A percentile compares a stretch with the other conserved stretches of the same genome.
Conservation (phyloP, 2,797 vertebrate genomes). For the Phaenicophaeus curvirostris region DNA sequence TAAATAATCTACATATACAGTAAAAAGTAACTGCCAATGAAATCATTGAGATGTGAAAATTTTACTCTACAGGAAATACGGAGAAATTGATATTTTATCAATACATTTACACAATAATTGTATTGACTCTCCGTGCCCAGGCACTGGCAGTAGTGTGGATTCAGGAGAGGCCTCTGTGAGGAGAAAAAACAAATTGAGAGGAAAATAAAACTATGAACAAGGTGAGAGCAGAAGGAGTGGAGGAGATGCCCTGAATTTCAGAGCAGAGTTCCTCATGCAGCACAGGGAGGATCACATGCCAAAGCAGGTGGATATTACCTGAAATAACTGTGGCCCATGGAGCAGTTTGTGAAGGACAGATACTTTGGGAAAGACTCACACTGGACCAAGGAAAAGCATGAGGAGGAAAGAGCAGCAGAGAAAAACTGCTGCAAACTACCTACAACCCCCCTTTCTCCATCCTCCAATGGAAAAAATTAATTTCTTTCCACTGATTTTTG, state of each 20-base stretch:
- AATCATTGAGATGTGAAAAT: not conserved
- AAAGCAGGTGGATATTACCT: not conserved
- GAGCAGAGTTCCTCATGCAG: not conserved
- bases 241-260: not conserved
- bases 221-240: not conserved
- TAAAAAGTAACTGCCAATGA: constrained; percentile 12
- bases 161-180: not conserved
- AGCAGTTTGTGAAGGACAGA: not conserved
- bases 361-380: not conserved
- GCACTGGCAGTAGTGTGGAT: not conserved
- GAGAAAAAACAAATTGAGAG: not conserved
- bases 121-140: not conserved
- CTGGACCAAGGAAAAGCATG: not conserved
- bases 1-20: constrained; percentile 12
- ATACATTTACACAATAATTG: not conserved
- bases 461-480: not conserved
- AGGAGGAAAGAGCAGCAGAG: not conserved
- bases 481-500: not conserved
- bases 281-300: not conserved
- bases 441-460: not conserved
- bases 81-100: not conserved
- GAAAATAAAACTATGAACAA: not conserved
- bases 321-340: not conserved
- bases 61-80: not conserved
- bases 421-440: not conserved